Evolutionary conservation across 2,888 invertebrate species (phyloP).

Genomic region (Tetranychus piercei): DNA sequence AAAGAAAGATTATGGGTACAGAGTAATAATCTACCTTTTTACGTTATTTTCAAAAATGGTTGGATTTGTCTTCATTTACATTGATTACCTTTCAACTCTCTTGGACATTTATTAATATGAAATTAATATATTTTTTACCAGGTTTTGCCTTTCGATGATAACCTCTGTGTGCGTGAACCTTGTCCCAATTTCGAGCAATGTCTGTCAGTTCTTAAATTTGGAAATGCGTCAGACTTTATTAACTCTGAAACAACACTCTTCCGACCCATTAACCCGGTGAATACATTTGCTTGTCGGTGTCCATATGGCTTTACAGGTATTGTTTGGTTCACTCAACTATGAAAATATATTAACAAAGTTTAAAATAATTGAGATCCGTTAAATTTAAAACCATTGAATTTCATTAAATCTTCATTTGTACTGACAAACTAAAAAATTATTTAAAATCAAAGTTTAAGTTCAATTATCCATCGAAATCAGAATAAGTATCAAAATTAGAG

Average conservation of each 20-base stretch:
- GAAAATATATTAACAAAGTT: no score
- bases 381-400: no score
- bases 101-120: background rate
- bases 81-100: background rate
- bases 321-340: slow-evolving; percentile 32
- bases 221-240: slow-evolving; percentile 65
- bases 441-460: no score
- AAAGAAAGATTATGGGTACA: background rate
- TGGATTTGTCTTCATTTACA: slow-evolving; percentile 7
- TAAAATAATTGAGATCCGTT: no score
- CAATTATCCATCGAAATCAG: no score
- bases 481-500: no score
- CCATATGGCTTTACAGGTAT: slow-evolving; percentile 63
- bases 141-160: slow-evolving; percentile 87
- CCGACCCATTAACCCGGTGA: slow-evolving; percentile 80
- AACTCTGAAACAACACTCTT: slow-evolving; percentile 73
- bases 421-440: no score
- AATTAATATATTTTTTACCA: slow-evolving; percentile 30
- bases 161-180: slow-evolving; percentile 81
- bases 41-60: no score
- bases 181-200: slow-evolving; percentile 87
- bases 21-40: no score
- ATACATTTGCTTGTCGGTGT: slow-evolving; percentile 78
- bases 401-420: no score
- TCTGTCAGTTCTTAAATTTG: slow-evolving; percentile 65